A percentile compares a stretch with the other conserved stretches of the same genome.
phyloP scores from a whole-genome alignment of 2,797 vertebrate species.

The Malurus splendens region DNA sequence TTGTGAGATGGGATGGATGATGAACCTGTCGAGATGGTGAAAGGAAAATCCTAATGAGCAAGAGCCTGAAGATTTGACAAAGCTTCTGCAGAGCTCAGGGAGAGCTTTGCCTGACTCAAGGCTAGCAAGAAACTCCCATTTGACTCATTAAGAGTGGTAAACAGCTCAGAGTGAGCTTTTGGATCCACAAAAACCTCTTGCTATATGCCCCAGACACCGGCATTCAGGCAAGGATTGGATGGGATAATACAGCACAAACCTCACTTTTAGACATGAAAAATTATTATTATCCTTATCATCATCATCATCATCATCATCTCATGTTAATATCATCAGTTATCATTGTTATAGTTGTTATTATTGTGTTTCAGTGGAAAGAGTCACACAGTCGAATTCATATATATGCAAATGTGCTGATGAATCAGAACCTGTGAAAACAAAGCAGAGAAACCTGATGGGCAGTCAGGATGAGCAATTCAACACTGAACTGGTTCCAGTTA shows the following conservation, averaged over 20 bases:
- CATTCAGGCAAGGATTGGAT: background rate
- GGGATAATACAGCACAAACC: background rate
- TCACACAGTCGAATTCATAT: background rate
- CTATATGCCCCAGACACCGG: background rate
- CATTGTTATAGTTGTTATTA: background rate
- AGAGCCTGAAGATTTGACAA: background rate
- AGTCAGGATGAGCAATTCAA: background rate
- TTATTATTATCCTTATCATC: background rate
- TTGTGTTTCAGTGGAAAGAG: background rate
- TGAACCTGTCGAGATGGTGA: accelerated
- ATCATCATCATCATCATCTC: background rate
- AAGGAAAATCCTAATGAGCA: background rate
- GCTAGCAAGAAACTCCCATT: background rate
- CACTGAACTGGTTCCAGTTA: background rate
- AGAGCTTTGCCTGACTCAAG: background rate
- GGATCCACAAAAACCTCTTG: background rate
- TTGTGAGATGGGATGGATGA: background rate
- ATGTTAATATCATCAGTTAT: background rate
- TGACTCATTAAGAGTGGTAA: background rate
- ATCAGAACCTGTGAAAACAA: background rate
- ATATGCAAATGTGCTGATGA: background rate
- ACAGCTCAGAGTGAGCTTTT: background rate
- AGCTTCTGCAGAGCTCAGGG: background rate
- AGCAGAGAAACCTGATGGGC: background rate
- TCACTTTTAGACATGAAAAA: background rate